Evolutionary conservation across 2,888 invertebrate species (phyloP).

Genomic region (Agonopterix arenella): DNA sequence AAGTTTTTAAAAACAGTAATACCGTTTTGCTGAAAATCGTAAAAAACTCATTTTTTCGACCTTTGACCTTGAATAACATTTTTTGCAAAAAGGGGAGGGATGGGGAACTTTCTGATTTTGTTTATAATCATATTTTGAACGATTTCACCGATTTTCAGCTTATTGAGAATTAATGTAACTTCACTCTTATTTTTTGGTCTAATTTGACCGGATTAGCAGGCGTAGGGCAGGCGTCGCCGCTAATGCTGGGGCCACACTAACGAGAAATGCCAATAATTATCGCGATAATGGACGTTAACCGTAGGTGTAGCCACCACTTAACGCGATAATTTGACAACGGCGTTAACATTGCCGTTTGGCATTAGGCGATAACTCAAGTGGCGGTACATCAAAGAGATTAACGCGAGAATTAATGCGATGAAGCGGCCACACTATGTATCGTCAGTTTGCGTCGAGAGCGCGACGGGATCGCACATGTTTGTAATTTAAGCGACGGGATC

Average conservation of each 20-base stretch:
- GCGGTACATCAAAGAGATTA: constrained; percentile 3
- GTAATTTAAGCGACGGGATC: constrained; percentile 3
- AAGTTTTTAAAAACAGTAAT: too few relatives aligned
- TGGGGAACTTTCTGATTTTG: too few relatives aligned
- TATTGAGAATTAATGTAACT: too few relatives aligned
- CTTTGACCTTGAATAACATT: too few relatives aligned
- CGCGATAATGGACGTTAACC: neutral
- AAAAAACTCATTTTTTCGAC: too few relatives aligned
- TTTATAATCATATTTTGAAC: too few relatives aligned
- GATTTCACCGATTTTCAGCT: too few relatives aligned
- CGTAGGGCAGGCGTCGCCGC: too few relatives aligned
- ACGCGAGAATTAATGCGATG: neutral
- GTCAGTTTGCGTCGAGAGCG: neutral
- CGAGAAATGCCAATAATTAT: neutral
- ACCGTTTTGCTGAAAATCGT: too few relatives aligned
- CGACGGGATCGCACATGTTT: neutral
- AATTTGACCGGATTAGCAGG: too few relatives aligned
- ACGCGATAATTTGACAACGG: constrained; percentile 7
- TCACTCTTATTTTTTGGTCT: too few relatives aligned
- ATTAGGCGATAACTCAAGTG: constrained; percentile 8
- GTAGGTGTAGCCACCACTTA: constrained; percentile 4
- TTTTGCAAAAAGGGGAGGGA: too few relatives aligned
- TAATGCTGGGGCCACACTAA: neutral
- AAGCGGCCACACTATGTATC: neutral
- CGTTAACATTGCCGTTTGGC: constrained; percentile 9